Percentiles rank a stretch among this genome's conserved stretches.
Conservation (phyloP, 1,140 invertebrate genomes). For the Copidosoma floridanum region DNA sequence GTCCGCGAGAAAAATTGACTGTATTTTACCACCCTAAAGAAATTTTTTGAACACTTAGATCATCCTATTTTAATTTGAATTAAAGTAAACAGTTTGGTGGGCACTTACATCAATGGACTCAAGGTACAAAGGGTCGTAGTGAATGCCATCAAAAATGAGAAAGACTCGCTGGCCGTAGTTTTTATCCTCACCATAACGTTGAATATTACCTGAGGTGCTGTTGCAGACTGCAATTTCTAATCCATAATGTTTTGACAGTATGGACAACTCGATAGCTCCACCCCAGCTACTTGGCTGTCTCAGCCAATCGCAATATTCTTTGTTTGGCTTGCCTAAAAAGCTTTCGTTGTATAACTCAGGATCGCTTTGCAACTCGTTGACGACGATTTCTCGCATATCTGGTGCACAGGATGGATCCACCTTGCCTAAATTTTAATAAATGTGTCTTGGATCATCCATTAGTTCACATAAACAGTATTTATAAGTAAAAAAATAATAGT, state of each 20-base stretch:
- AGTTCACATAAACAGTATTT: not conserved
- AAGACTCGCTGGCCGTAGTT: constrained; percentile 82
- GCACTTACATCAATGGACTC: constrained; percentile 67
- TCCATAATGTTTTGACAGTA: constrained; percentile 84
- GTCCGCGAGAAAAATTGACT: constrained; percentile 77
- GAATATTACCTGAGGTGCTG: constrained; percentile 84
- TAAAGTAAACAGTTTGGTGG: no score
- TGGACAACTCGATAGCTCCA: constrained; percentile 90
- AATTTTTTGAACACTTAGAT: not conserved
- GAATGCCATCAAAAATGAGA: constrained; percentile 92
- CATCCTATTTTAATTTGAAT: no score
- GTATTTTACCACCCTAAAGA: constrained; percentile 65
- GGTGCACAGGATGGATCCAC: constrained; percentile 70
- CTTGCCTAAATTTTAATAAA: no score
- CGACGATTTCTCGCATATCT: constrained; percentile 83
- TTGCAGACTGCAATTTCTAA: constrained; percentile 94
- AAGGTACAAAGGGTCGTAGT: constrained; percentile 91
- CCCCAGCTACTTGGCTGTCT: constrained; percentile 85
- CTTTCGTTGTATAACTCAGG: constrained; percentile 79
- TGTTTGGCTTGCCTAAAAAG: constrained; percentile 81
- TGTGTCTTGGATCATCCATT: no score
- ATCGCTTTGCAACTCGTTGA: constrained; percentile 75
- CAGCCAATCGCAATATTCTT: constrained; percentile 88
- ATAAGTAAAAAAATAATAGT: constrained; percentile 1
- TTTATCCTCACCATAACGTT: constrained; percentile 91